Evolutionary conservation across 2,888 invertebrate genomes (phyloP), one percentile per base, ranked within the genome.

Genomic region (Polylopha cassiicola): DNA sequence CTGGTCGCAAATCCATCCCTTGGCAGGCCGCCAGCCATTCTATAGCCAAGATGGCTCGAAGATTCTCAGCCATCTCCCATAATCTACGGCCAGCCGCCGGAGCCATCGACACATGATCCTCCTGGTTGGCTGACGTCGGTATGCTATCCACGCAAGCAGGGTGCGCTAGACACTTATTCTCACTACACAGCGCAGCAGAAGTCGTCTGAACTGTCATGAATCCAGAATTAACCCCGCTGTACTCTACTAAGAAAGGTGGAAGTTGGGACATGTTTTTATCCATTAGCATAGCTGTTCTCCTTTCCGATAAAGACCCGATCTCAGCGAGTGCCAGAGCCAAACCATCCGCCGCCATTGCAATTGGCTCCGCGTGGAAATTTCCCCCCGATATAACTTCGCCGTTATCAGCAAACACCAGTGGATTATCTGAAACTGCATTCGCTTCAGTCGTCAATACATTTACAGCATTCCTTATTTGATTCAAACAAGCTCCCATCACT

Each of bases 201-300:
- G 23, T 33, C n/a, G 24, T 24, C 9, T 33, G 33, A 3, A 24
- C 24, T n/a, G 24, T 26, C 33, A 33, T 33, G n/a, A 33, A 33
- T 3, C 33, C 33, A 4, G 24, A 33, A 13, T 24, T 17, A 7
- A 33, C 8, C 5, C 33, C 33, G 8, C 16, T 7, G 8, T 33
- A 23, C 1, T 18, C 17, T 2, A 33, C 24, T n/a, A 33, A 11
- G 8, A 33, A 33, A 1, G 33, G 18, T 5, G 33, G 33, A 2
- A 33, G 24, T 13, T 24, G 24, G 2, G 33, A 33, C 3, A 33
- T n/a, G 8, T 13, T 8, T 2, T 23, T 33, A 5, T 33, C 33
- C 11, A 33, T 4, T 11, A 33, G 16, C 4, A 33, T 3, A 3
- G 33, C 33, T 16, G 18, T 11, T 4, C 33, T 23, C 3, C 33